Conservation (phyloP, 30 jellyfish, hydroid and myxozoan genomes). For the Pseudorhiza aurosa region DNA sequence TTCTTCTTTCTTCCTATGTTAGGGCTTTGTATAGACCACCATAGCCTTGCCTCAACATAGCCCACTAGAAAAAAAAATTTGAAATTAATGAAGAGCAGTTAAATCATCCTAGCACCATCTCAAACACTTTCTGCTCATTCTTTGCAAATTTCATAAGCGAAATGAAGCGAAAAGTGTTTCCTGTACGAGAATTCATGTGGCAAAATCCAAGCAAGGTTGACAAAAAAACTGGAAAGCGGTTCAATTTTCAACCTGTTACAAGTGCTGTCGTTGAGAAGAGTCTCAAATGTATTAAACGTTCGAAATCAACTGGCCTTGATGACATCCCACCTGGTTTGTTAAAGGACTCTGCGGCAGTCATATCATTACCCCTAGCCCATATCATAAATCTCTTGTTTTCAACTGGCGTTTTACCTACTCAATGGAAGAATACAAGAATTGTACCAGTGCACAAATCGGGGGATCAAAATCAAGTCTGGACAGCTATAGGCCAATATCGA, state of each 20-base stretch:
- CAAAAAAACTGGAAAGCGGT: conserved; percentile 22
- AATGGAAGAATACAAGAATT: conserved; percentile 57
- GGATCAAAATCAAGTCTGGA: conserved; percentile 44
- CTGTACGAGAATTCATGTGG: conserved; percentile 26
- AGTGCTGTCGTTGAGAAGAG: conserved; percentile 40
- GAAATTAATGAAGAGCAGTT: conserved; percentile 48
- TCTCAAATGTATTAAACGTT: conserved; percentile 30
- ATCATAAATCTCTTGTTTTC: conserved; percentile 51
- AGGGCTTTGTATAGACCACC: too few relatives aligned
- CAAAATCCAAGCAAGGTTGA: conserved; percentile 41
- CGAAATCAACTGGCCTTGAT: conserved; percentile 57
- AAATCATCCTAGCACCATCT: conserved; percentile 42
- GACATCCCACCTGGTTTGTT: conserved; percentile 65
- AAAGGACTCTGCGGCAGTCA: conserved; percentile 69
- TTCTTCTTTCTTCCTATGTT: too few relatives aligned
- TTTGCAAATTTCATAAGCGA: conserved; percentile 42
- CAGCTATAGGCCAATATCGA: conserved; percentile 46
- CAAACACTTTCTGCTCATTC: conserved; percentile 56
- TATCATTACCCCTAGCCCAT: conserved; percentile 51
- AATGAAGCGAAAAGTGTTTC: conserved; percentile 52
- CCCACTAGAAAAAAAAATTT: too few relatives aligned
- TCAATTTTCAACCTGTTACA: conserved; percentile 45
- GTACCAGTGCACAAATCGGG: conserved; percentile 70
- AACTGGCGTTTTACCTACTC: conserved; percentile 61
- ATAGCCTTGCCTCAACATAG: too few relatives aligned